These are phyloP conservation scores for Agriotes lineatus DNA, from an alignment of 2,888 invertebrate genomes.

Conservation along the genomic window DNA sequence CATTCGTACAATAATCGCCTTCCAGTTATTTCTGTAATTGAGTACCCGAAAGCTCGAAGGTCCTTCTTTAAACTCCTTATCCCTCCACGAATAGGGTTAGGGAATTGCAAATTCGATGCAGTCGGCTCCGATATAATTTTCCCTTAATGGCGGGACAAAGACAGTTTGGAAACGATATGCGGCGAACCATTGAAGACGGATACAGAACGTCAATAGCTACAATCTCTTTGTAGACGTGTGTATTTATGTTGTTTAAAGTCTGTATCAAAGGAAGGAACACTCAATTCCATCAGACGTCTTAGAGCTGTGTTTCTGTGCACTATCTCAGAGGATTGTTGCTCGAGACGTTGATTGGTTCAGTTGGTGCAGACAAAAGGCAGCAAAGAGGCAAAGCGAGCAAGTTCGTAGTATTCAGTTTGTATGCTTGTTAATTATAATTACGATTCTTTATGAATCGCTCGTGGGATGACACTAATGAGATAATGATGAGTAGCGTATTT, in stretches of 20 bases:
- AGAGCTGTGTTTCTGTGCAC: conserved; percentile 49
- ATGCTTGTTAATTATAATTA: conserved; percentile 55
- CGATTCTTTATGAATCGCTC: conserved; percentile 53
- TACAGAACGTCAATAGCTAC: conserved; percentile 51
- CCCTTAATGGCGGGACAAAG: conserved; percentile 27
- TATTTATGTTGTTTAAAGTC: conserved; percentile 58
- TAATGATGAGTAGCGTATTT: conserved; percentile 50
- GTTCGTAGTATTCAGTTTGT: conserved; percentile 48
- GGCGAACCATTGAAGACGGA: conserved; percentile 40
- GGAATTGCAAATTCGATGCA: not conserved
- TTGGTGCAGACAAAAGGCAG: conserved; percentile 57
- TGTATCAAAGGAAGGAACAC: conserved; percentile 55
- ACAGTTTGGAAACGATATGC: conserved; percentile 25
- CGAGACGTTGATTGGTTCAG: conserved; percentile 58
- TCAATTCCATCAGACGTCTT: conserved; percentile 58
- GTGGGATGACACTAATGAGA: conserved; percentile 54
- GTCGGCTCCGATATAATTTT: conserved; percentile 3
- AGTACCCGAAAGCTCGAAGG: no score
- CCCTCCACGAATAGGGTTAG: no score
- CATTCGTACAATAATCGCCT: no score
- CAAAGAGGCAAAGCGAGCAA: conserved; percentile 55
- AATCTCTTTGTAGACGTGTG: conserved; percentile 56
- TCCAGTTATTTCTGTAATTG: no score
- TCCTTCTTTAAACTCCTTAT: no score
- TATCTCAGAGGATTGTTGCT: conserved; percentile 56